Evolutionary conservation across 1,140 invertebrate species (phyloP).

Genomic region (Drosophila elegans): DNA sequence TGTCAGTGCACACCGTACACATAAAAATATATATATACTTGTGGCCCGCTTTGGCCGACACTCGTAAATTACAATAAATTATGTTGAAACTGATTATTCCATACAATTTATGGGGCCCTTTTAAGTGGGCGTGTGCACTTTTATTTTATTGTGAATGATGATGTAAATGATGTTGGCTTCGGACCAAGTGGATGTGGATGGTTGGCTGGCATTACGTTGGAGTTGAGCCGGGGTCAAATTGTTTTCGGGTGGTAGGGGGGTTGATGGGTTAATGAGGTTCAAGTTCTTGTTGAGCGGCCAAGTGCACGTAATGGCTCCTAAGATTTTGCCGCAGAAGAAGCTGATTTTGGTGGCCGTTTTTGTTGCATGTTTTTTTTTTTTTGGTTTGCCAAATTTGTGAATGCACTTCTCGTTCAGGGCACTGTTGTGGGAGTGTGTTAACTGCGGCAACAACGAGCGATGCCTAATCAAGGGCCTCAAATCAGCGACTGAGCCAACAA

Average conservation of each 20-base stretch:
- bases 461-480: constrained; percentile 65
- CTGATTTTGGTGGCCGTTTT: constrained; percentile 21
- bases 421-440: constrained; percentile 77
- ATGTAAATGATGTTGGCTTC: constrained; percentile 80
- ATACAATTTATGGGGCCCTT: constrained; percentile 81
- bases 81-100: constrained; percentile 83
- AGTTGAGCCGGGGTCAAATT: constrained; percentile 70
- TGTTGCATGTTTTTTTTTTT: background rate
- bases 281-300: constrained; percentile 48
- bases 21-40: constrained; percentile 14
- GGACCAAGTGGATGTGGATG: constrained; percentile 28
- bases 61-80: constrained; percentile 84
- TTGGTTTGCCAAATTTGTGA: constrained; percentile 15
- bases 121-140: constrained; percentile 82
- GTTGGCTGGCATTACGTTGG: constrained; percentile 37
- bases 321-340: constrained; percentile 41
- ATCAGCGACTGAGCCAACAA: constrained; percentile 70
- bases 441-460: constrained; percentile 66
- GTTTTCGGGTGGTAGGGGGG: constrained; percentile 48
- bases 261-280: constrained; percentile 73
- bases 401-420: constrained; percentile 25
- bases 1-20: constrained; percentile 46
- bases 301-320: constrained; percentile 46
- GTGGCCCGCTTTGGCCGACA: constrained; percentile 69
- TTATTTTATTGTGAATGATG: constrained; percentile 84